A percentile compares a stretch with the other conserved stretches of the same genome.
These are phyloP conservation scores for Chloroclysta siterata DNA, from an alignment of 2,888 invertebrate species.

Conservation along the genomic window DNA sequence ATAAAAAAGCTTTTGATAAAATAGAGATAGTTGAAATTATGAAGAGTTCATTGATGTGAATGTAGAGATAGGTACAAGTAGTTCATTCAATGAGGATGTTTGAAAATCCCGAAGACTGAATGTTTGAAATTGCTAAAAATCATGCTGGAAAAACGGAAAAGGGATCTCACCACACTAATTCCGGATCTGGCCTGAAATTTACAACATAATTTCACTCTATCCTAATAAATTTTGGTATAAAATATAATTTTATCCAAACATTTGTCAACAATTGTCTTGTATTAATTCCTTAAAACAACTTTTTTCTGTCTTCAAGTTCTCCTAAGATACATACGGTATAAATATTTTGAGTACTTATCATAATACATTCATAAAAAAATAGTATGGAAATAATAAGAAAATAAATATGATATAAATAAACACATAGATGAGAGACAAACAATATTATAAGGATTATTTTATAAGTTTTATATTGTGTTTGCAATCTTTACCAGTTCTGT, in stretches of 20 bases:
- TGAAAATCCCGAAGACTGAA: constrained; percentile 19
- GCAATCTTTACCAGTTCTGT: constrained; percentile 29
- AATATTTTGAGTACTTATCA: constrained; percentile 8
- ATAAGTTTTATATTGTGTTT: constrained; percentile 18
- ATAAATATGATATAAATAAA: constrained; percentile 15
- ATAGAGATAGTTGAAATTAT: constrained; percentile 8
- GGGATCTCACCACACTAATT: constrained; percentile 77
- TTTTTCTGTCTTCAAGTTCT: background rate
- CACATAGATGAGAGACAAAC: constrained; percentile 22
- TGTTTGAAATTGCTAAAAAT: constrained; percentile 43
- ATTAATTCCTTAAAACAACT: background rate
- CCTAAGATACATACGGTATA: background rate
- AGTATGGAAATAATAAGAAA: constrained; percentile 6
- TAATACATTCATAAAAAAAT: constrained; percentile 5
- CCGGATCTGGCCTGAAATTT: constrained; percentile 74
- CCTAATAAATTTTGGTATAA: constrained; percentile 36
- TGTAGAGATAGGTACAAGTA: constrained; percentile 9
- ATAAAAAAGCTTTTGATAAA: constrained; percentile 6
- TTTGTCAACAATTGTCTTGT: no score
- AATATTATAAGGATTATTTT: constrained; percentile 17
- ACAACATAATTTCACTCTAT: constrained; percentile 64
- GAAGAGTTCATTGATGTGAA: constrained; percentile 15
- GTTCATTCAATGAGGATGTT: constrained; percentile 34
- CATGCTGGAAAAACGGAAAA: constrained; percentile 71
- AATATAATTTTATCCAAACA: constrained; percentile 12